Base-by-base conservation (phyloP, 2,797 vertebrate species). In the Artibeus jamaicensis region DNA sequence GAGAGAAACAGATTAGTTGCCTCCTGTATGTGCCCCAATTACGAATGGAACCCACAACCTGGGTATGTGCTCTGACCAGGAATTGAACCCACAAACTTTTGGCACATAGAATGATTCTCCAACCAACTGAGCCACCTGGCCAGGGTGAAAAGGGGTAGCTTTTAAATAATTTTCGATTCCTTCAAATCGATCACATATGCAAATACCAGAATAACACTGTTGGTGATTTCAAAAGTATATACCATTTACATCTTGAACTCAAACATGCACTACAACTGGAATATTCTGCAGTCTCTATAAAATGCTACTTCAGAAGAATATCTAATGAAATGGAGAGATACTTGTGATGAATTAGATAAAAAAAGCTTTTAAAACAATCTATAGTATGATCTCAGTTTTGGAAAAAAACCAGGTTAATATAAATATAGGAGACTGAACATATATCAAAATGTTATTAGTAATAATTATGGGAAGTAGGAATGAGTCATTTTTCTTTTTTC, bases 351-450 rank as follows among this genome's bases (percentile, higher is more conserved):
- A 81, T 93, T 68, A 88, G 24, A 92, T 42, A n/a, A 34, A 93
- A 62, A 93, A 89, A 93, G 16, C 0, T 83, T 96, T 93, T n/a
- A 93, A 83, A 85, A 85, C 37, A 92, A 89, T 94, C 4, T 44
- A 86, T 6, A 77, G 37, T 37, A 79, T 93, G 81, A 77, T 83
- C 29, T 70, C 15, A 65, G 65, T 78, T 93, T 95, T 87, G 34
- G 18, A 34, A 62, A 79, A 92, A 71, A 90, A 62, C 48, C 53
- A 53, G 55, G 44, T 77, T 53, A 89, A 86, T 48, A 94, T 4
- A 82, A 39, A 55, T 94, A 92, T 62, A 88, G 96, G 91, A 92
- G 48, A 94, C 44, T 83, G 39, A 96, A 42, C 9, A 86, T 42
- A 94, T 21, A 95, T 6, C 24, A 91, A 84, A 93, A 82, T 91